A percentile compares a stretch with the other conserved stretches of the same genome.
phyloP scores from a whole-genome alignment of 2,888 invertebrate species.

The Gerris lacustris region DNA sequence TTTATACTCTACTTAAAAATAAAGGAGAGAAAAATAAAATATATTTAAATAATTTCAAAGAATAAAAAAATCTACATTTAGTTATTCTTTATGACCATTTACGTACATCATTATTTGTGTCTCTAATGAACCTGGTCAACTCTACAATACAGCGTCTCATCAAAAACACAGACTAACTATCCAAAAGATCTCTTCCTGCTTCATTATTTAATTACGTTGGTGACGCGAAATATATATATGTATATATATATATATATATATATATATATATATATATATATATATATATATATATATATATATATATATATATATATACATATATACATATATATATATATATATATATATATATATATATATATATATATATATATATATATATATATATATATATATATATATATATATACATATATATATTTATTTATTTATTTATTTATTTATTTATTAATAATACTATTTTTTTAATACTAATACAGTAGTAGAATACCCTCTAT shows the following conservation, averaged over 20 bases:
- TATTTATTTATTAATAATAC: background rate
- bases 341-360: conserved; percentile 1
- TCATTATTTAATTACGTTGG: too few relatives aligned
- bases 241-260: conserved; percentile 1
- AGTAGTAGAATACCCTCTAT: too few relatives aligned
- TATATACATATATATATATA: background rate
- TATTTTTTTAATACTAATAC: background rate
- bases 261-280: conserved; percentile 1
- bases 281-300: conserved; percentile 1
- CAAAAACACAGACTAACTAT: too few relatives aligned
- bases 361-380: conserved; percentile 1
- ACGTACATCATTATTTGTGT: too few relatives aligned
- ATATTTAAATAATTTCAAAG: too few relatives aligned
- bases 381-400: conserved; percentile 1
- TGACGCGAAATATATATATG: background rate
- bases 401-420: background rate
- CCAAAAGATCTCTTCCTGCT: too few relatives aligned
- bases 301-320: background rate
- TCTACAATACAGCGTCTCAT: too few relatives aligned
- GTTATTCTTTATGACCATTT: too few relatives aligned
- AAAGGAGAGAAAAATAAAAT: too few relatives aligned
- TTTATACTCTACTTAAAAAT: too few relatives aligned
- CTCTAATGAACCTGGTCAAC: too few relatives aligned
- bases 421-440: background rate
- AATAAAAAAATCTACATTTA: too few relatives aligned